phyloP scores from a whole-genome alignment of 2,888 invertebrate species.

The Pharmacophagus antenor region DNA sequence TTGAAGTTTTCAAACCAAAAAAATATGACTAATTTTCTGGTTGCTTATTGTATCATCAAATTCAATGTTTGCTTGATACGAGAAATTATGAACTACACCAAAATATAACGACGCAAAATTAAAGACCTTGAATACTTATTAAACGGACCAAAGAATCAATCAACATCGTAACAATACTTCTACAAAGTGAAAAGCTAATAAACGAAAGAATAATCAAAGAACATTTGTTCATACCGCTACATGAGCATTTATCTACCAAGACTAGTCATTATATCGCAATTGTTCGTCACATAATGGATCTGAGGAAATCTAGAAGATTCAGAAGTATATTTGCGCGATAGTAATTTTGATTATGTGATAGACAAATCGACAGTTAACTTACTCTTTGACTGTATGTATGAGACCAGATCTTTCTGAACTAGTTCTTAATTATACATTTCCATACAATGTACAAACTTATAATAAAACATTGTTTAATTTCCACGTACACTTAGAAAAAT shows the following conservation, averaged over 20 bases:
- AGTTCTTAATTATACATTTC: no score
- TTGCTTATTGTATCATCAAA: no score
- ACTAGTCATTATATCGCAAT: slow-evolving; percentile 1
- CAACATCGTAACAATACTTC: neutral
- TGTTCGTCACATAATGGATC: neutral
- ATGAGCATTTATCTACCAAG: neutral
- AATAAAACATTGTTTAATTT: no score
- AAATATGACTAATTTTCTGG: no score
- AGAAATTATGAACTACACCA: neutral
- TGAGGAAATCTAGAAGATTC: slow-evolving; percentile 10
- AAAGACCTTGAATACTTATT: neutral
- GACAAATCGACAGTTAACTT: slow-evolving; percentile 1
- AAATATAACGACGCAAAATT: neutral
- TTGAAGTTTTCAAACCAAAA: no score
- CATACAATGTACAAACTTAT: no score
- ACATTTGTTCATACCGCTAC: neutral
- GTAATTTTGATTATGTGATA: neutral
- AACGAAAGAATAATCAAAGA: no score
- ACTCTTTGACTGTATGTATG: no score
- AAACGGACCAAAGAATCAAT: neutral
- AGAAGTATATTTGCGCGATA: neutral
- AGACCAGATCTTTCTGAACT: no score
- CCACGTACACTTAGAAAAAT: no score
- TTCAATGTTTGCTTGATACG: no score
- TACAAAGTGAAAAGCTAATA: neutral